Evolutionary conservation across 2,797 vertebrate genomes (phyloP).

Genomic region (Pipistrellus pygmaeus): DNA sequence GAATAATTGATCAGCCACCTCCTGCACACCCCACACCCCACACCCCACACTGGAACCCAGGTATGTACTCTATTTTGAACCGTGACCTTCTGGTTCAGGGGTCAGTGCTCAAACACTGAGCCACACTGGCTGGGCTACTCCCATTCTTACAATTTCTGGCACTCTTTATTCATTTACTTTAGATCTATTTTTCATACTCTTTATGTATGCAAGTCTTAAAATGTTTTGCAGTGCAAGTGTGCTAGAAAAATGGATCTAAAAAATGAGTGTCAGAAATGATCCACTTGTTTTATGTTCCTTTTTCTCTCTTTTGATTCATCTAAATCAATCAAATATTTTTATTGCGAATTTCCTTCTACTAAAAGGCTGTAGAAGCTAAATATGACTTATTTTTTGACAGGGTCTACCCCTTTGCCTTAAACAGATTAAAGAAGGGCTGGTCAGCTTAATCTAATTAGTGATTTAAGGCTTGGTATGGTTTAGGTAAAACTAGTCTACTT

Average conservation of each 20-base stretch:
- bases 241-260: neutral
- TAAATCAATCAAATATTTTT: neutral
- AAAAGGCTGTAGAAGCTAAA: neutral
- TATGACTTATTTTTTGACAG: neutral
- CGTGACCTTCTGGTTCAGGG: no score
- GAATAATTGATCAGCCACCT: no score
- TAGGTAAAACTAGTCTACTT: neutral
- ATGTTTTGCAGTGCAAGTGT: neutral
- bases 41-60: no score
- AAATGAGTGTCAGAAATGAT: neutral
- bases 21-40: no score
- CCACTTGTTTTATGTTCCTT: neutral
- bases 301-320: neutral
- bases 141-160: neutral
- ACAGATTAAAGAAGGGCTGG: neutral
- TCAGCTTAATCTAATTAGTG: neutral
- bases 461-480: neutral
- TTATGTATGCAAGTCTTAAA: neutral
- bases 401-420: neutral
- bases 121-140: no score
- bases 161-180: neutral
- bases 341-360: neutral
- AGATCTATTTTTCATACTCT: neutral
- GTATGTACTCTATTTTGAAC: no score
- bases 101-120: no score